Base-by-base conservation (phyloP, 2,797 vertebrate genomes). In the Tokudaia muenninki region DNA sequence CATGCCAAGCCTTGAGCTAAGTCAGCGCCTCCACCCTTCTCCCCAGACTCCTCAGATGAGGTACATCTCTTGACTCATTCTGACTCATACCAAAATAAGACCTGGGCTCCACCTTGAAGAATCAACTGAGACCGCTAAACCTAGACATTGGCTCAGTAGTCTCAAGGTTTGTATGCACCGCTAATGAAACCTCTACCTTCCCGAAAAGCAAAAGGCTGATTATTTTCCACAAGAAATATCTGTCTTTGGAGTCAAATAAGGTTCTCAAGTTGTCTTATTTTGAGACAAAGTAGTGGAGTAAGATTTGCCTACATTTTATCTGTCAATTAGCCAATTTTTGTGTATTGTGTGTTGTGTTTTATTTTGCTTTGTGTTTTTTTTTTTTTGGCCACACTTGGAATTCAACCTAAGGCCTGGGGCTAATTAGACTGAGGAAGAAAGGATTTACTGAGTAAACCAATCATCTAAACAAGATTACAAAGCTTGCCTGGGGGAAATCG, bases 1-100 rank as follows among this genome's bases (percentile, higher is more conserved):
- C 94, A 90, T 97, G 91, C 79, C 93, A 97, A 59, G 47, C 75
- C 95, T 72, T 50, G 22, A 81, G 67, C 74, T 16, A 26, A 13
- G 1, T n/a, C 72, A 37, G 17, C 4, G n/a, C 57, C 34, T 59
- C 59, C 5, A 7, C 70, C 41, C 0, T 63, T 55, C 47, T 95
- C 78, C 47, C 87, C 82, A 0, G 0, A 50, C 72, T 44, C 17
- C 89, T 86, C 89, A 70, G 86, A 92, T 82, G 82, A 24, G 10
- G 61, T 50, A 0, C 70, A 31, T 19, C 92, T 97, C 91, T 31
- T 75, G 26, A 67, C 87, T 92, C n/a, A 61, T 29, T 72, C 6
- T 65, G 11, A 44, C 31, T 81, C 29, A 52, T 16, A 34, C 74
- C 92, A 90, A 89, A 91, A 65, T 31, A 10, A 81, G 17, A 87